phyloP scores from a whole-genome alignment of 2,113 vertebrate species.

The Porphyrio hochstetteri region DNA sequence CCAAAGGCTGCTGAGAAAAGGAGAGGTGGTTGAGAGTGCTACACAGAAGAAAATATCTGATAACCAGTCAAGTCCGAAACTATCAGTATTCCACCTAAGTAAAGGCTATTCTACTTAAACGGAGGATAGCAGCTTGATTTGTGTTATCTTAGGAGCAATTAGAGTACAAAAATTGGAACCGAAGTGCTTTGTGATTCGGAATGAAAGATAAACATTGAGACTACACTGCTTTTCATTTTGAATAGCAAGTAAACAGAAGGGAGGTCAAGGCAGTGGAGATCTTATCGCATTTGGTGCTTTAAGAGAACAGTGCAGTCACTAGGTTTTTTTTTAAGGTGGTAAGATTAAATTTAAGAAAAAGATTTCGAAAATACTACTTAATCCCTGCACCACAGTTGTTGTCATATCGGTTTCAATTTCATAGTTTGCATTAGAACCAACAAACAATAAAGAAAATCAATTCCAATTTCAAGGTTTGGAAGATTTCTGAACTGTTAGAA shows the following conservation, averaged over 20 bases:
- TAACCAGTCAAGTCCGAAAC: background rate
- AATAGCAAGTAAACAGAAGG: background rate
- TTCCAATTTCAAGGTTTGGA: background rate
- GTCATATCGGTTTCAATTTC: background rate
- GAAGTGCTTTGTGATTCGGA: background rate
- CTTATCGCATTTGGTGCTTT: background rate
- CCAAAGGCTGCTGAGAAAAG: background rate
- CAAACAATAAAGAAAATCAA: background rate
- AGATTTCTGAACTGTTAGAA: background rate
- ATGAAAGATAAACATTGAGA: background rate
- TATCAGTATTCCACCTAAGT: background rate
- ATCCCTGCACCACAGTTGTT: background rate
- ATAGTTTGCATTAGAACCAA: background rate
- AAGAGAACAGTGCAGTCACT: background rate
- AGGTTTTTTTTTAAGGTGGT: accelerated
- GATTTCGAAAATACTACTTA: background rate
- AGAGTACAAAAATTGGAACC: background rate
- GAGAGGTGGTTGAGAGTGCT: accelerated
- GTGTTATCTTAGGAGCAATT: background rate
- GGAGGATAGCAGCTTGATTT: background rate
- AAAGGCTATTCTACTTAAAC: background rate
- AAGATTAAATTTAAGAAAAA: background rate
- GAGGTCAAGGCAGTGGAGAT: background rate
- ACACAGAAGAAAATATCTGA: background rate
- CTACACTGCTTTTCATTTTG: background rate